Percentiles rank a stretch among this genome's conserved stretches.
These are phyloP conservation scores for Phenganax stokvisi DNA, from an alignment of 92 coral and sea anemone genomes.

Conservation along the genomic window DNA sequence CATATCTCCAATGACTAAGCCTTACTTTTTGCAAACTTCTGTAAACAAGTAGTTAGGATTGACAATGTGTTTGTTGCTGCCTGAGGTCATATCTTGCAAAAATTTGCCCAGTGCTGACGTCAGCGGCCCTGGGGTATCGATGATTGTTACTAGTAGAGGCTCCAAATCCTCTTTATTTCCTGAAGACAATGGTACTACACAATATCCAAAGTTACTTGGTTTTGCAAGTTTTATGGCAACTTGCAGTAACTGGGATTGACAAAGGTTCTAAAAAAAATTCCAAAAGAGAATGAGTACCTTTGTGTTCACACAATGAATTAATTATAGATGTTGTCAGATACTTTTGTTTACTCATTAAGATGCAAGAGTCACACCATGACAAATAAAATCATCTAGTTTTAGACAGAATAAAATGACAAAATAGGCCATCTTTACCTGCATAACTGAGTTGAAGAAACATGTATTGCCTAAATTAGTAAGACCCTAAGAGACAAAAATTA, in stretches of 20 bases:
- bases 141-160: slow-evolving; percentile 45
- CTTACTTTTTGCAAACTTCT: slow-evolving; percentile 93
- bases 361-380: not conserved
- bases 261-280: slow-evolving; percentile 57
- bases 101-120: slow-evolving; percentile 71
- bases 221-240: slow-evolving; percentile 61
- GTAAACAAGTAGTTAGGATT: slow-evolving; percentile 75
- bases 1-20: not conserved
- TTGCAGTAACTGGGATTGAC: slow-evolving; percentile 73
- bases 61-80: slow-evolving; percentile 56
- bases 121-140: slow-evolving; percentile 65
- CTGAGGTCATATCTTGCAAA: slow-evolving; percentile 58
- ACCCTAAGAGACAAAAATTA: slow-evolving; percentile 50
- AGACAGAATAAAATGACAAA: not conserved
- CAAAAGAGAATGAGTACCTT: not conserved
- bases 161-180: slow-evolving; percentile 30
- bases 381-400: not conserved
- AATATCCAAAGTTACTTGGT: slow-evolving; percentile 53
- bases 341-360: no score
- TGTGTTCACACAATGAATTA: not conserved
- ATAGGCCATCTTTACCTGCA: slow-evolving; percentile 60
- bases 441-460: slow-evolving; percentile 92
- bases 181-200: not conserved
- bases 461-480: slow-evolving; percentile 84
- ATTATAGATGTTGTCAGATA: no score